Evolutionary conservation across 2,888 invertebrate genomes (phyloP).

Genomic region (Nymphalis c-album): DNA sequence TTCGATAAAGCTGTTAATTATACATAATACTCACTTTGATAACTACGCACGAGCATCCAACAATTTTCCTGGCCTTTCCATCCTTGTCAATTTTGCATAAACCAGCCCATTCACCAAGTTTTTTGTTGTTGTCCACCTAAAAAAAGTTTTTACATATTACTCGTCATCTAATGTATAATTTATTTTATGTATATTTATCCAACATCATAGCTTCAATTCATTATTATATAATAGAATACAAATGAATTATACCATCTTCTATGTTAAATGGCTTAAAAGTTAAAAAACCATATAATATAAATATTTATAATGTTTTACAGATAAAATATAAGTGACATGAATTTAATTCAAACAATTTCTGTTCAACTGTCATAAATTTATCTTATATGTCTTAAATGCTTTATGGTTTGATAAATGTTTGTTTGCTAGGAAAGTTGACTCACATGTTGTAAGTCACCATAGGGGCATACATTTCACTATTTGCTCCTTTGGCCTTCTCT

Average conservation of each 20-base stretch:
- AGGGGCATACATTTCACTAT: conserved; percentile 71
- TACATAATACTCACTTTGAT: conserved; percentile 86
- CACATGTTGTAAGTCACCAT: conserved; percentile 69
- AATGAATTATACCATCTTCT: too few species aligned
- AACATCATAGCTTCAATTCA: too few species aligned
- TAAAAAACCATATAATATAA: too few species aligned
- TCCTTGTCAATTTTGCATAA: conserved; percentile 99
- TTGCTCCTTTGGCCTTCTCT: conserved; percentile 60
- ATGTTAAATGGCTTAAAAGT: too few species aligned
- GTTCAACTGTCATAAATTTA: too few species aligned
- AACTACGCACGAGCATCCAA: conserved; percentile 98
- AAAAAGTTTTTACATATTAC: background rate
- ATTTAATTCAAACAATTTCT: too few species aligned
- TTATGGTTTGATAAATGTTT: conserved; percentile 48
- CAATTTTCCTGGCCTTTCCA: conserved; percentile 99
- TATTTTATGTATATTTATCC: too few species aligned
- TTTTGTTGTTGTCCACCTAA: conserved; percentile 98
- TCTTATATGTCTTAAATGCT: too few species aligned
- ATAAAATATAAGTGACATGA: too few species aligned
- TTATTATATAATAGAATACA: too few species aligned
- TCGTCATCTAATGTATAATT: too few species aligned
- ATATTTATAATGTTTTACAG: too few species aligned
- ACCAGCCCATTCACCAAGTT: conserved; percentile 99
- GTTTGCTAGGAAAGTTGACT: conserved; percentile 78
- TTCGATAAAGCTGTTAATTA: background rate